Conservation (phyloP, 92 coral and sea anemone genomes). For the Virgularia gustaviana region DNA sequence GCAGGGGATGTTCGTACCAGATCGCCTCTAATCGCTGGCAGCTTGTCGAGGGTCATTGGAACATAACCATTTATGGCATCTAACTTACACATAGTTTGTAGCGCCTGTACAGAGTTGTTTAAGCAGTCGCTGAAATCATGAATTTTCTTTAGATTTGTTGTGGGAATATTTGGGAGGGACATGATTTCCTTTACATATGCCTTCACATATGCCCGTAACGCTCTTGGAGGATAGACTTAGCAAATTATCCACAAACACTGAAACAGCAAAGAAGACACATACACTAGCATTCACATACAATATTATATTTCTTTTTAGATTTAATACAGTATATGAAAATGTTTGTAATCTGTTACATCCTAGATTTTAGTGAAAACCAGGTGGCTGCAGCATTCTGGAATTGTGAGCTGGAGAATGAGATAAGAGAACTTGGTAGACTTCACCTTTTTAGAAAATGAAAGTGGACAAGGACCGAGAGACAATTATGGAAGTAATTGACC, state of each 20-base stretch:
- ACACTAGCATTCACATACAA: too few relatives aligned
- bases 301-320: too few relatives aligned
- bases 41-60: constrained; percentile 37
- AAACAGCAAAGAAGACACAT: too few relatives aligned
- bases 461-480: constrained; percentile 27
- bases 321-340: too few relatives aligned
- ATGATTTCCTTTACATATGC: too few relatives aligned
- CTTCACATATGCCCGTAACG: constrained; percentile 19
- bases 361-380: constrained; percentile 44
- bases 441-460: constrained; percentile 36
- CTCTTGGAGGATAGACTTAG: constrained; percentile 7
- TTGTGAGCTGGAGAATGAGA: constrained; percentile 25
- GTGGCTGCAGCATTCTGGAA: constrained; percentile 30
- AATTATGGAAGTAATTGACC: constrained; percentile 37
- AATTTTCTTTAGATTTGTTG: too few relatives aligned
- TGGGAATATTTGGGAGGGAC: too few relatives aligned
- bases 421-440: constrained; percentile 37
- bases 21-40: constrained; percentile 42
- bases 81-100: constrained; percentile 39
- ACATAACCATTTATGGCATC: constrained; percentile 33
- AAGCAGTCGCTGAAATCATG: constrained; percentile 17
- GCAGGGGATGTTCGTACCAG: constrained; percentile 15
- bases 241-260: too few relatives aligned
- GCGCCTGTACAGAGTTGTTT: neutral
- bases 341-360: too few relatives aligned